A percentile compares a stretch with the other conserved stretches of the same genome.
phyloP scores from a whole-genome alignment of 2,113 vertebrate species.

The Tricholaema leucomelas region DNA sequence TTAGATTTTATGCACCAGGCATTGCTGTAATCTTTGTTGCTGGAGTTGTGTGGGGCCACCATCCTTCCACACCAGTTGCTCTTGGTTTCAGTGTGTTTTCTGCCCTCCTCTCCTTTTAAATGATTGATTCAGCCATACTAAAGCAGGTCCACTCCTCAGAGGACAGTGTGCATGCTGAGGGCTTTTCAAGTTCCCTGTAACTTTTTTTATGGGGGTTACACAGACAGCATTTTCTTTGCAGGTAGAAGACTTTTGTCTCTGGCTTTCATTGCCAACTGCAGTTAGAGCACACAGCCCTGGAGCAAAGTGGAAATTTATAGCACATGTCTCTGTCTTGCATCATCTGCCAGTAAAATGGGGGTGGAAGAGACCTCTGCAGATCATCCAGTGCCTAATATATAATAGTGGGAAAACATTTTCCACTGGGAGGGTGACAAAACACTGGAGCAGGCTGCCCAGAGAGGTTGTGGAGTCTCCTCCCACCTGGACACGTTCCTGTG shows the following conservation, averaged over 20 bases:
- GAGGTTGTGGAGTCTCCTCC: too few relatives aligned
- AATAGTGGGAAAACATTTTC: too few relatives aligned
- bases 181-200: background rate
- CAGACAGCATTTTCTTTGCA: background rate
- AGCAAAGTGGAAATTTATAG: background rate
- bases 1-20: background rate
- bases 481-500: too few relatives aligned
- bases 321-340: background rate
- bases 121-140: background rate
- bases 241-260: background rate
- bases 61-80: background rate
- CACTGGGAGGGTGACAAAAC: too few relatives aligned
- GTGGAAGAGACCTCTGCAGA: too few relatives aligned
- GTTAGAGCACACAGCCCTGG: background rate
- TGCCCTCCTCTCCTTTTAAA: background rate
- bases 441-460: too few relatives aligned
- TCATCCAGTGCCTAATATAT: too few relatives aligned
- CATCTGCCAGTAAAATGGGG: background rate
- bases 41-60: background rate
- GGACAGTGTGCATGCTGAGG: background rate
- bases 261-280: background rate
- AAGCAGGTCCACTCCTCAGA: rapidly evolving
- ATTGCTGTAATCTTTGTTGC: background rate
- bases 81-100: background rate
- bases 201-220: background rate